These are phyloP conservation scores for Poecile atricapillus DNA, from an alignment of 2,113 vertebrate genomes.

Conservation along the genomic window DNA sequence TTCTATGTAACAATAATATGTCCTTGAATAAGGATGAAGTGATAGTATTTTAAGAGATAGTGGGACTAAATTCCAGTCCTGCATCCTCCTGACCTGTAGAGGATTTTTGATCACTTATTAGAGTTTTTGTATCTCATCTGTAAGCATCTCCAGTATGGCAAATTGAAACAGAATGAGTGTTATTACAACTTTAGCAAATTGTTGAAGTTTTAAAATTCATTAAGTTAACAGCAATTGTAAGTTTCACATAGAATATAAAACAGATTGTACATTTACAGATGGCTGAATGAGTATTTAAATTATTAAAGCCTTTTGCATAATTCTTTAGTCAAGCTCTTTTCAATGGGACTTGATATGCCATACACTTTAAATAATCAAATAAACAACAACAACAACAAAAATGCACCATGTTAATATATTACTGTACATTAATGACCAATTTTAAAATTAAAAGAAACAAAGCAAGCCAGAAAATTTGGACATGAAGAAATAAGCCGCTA, in stretches of 20 bases:
- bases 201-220: neutral
- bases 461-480: neutral
- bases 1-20: neutral
- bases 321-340: slow-evolving; percentile 34
- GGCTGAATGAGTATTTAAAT: slow-evolving; percentile 29
- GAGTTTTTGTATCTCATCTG: neutral
- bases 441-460: neutral
- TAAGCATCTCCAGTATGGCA: neutral
- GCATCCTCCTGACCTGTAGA: neutral
- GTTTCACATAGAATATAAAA: neutral
- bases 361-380: neutral
- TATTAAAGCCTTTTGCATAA: slow-evolving; percentile 62
- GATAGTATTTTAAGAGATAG: neutral
- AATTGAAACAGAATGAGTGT: neutral
- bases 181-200: neutral
- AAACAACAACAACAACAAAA: neutral
- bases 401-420: neutral
- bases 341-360: neutral
- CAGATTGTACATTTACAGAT: neutral
- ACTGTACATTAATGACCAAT: neutral
- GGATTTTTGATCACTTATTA: neutral
- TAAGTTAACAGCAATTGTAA: neutral
- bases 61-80: neutral
- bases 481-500: neutral
- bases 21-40: neutral